These are phyloP conservation scores for Hippocampus zosterae DNA, from an alignment of 2,113 vertebrate species.

Conservation along the genomic window DNA sequence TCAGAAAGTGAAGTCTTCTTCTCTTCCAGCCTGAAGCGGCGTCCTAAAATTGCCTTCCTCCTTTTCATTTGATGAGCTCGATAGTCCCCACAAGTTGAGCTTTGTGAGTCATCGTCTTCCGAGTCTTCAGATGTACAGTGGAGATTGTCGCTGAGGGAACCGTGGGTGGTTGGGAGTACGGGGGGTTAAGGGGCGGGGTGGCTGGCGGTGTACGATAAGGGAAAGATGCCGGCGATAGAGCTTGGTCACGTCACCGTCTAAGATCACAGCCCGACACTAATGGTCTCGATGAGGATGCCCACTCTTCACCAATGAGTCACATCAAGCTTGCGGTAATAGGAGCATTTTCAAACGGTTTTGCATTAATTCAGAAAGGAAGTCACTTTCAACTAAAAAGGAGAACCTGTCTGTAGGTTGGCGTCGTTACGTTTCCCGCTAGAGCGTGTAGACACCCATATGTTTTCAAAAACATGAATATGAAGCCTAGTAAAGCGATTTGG, in stretches of 20 bases:
- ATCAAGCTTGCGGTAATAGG: slow-evolving; percentile 31
- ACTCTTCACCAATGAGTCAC: slow-evolving; percentile 31
- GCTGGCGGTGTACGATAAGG: slow-evolving; percentile 14
- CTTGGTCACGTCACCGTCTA: slow-evolving; percentile 53
- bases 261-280: slow-evolving; percentile 56
- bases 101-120: slow-evolving; percentile 44
- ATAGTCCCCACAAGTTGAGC: slow-evolving; percentile 25
- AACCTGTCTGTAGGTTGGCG: no score
- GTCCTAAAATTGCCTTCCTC: background rate
- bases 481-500: no score
- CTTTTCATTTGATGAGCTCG: slow-evolving; percentile 17
- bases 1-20: slow-evolving; percentile 20
- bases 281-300: slow-evolving; percentile 29
- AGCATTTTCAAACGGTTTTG: slow-evolving; percentile 6
- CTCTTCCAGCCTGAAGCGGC: background rate
- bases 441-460: no score
- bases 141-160: slow-evolving; percentile 19
- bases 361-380: background rate
- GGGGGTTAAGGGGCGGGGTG: background rate
- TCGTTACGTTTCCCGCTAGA: no score
- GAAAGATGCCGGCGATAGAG: slow-evolving; percentile 50
- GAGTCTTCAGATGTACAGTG: slow-evolving; percentile 11
- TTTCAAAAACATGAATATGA: no score
- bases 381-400: no score
- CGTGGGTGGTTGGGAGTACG: slow-evolving; percentile 31